Evolutionary conservation across 1,140 invertebrate genomes (phyloP), one percentile per base, ranked within the genome.

Genomic region (Macrosteles quadrilineatus): DNA sequence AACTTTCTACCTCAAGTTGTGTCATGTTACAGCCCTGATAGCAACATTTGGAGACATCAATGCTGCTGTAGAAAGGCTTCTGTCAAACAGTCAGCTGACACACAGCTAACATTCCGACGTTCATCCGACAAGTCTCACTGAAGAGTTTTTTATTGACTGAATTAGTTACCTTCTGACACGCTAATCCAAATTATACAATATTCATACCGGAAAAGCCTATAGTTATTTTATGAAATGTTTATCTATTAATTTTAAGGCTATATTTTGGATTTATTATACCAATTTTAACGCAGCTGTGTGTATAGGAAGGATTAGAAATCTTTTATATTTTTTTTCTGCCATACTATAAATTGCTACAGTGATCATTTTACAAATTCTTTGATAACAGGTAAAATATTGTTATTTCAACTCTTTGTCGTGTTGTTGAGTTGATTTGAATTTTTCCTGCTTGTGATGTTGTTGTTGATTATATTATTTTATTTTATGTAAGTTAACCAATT

Each of bases 1-100:
- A n/a, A n/a, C n/a, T n/a, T n/a, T n/a, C n/a, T n/a, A n/a, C n/a
- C n/a, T n/a, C n/a, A 6, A 30, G 32, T 73, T 66, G n/a, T 32
- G 75, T 77, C 80, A 79, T 71, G 73, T 87, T 87, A 53, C 84
- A 96, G 97, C 96, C 70, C 84, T 99, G 78, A 94, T 95, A 76
- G 95, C 96, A 47, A 98, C 96, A 67, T 96, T 96, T 80, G 97
- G 97, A 57, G 96, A 99, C 83, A 94, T 99, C 72, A 98, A 98
- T 83, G 96, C 95, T 57, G 97, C 97, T 6, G 94, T 99, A 74
- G 97, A 98, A 81, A 89, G 92, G 85, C 84, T 97, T 82, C 84
- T 97, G 76, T 88, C 88, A 70, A 87, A 90, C 71, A 90, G 91
- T 73, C 91, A 93, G 80, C 83, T 92, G 74, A 73, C 75, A 29